A percentile compares a stretch with the other conserved stretches of the same genome.
Conservation (phyloP, 92 coral and sea anemone genomes). For the Porites rus region DNA sequence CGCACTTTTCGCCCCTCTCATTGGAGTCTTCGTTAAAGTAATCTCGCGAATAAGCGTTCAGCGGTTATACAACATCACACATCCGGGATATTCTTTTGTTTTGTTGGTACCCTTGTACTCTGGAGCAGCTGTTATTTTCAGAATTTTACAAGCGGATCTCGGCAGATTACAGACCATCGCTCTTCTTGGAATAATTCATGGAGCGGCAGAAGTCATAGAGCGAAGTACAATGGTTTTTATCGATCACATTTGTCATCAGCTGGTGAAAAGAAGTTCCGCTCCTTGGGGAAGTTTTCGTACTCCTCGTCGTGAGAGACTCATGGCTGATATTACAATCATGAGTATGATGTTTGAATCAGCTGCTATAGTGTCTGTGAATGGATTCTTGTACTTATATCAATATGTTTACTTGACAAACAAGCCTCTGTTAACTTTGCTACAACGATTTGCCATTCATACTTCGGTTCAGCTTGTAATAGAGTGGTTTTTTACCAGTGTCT, state of each 20-base stretch:
- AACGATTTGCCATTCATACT: not conserved
- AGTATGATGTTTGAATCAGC: constrained; percentile 38
- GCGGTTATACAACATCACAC: constrained; percentile 18
- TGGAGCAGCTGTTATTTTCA: not conserved
- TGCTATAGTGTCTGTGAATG: constrained; percentile 34
- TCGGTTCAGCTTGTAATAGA: constrained; percentile 40
- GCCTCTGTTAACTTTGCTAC: not conserved
- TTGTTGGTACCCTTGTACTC: constrained; percentile 12
- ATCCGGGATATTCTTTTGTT: constrained; percentile 30
- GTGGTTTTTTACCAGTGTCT: constrained; percentile 50
- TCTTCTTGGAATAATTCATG: constrained; percentile 21
- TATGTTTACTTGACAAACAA: not conserved
- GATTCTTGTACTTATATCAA: constrained; percentile 15
- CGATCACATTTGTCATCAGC: constrained; percentile 13
- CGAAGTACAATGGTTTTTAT: constrained; percentile 23
- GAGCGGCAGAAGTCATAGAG: constrained; percentile 27
- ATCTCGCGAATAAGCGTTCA: constrained; percentile 17
- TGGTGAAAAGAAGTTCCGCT: not conserved
- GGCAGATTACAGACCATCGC: not conserved
- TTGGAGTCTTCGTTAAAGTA: not conserved
- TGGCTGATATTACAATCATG: constrained; percentile 50
- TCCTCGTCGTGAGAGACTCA: constrained; percentile 57
- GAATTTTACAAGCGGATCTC: constrained; percentile 27
- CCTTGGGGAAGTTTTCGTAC: constrained; percentile 57
- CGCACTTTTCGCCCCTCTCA: constrained; percentile 18